phyloP scores from a whole-genome alignment of 1,140 invertebrate species.

The Drosophila sp. region DNA sequence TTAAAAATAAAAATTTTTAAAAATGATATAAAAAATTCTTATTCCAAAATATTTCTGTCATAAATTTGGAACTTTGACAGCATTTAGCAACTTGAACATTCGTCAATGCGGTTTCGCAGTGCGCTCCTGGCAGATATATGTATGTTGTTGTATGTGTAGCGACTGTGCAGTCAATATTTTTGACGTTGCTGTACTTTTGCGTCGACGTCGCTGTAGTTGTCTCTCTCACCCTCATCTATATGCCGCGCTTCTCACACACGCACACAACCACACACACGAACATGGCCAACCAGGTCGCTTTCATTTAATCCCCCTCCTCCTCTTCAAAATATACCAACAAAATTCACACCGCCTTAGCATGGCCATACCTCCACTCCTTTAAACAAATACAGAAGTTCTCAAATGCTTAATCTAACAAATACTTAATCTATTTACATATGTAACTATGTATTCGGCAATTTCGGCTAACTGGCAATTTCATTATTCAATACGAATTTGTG shows the following conservation, averaged over 20 bases:
- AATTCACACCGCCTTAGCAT: constrained; percentile 17
- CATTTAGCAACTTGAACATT: neutral
- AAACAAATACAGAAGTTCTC: neutral
- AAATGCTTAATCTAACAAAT: constrained; percentile 14
- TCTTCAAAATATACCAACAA: constrained; percentile 55
- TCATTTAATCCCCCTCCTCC: constrained; percentile 62
- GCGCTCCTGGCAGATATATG: constrained; percentile 44
- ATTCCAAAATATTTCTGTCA: too few relatives aligned
- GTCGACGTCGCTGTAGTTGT: constrained; percentile 75
- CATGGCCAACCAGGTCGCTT: constrained; percentile 61
- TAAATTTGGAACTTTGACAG: too few relatives aligned
- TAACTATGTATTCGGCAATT: too few relatives aligned
- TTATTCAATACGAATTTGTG: neutral
- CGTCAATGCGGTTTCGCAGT: constrained; percentile 29
- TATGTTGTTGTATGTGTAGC: constrained; percentile 31
- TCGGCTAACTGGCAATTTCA: neutral
- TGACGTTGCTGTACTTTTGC: constrained; percentile 81
- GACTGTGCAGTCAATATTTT: constrained; percentile 74
- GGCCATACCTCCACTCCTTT: constrained; percentile 18
- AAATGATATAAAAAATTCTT: neutral
- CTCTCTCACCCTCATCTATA: constrained; percentile 53
- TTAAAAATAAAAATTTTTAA: neutral
- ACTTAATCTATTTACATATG: too few relatives aligned
- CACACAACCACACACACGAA: constrained; percentile 36
- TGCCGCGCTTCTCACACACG: constrained; percentile 52